These are phyloP conservation scores for Melieria picta DNA, from an alignment of 2,888 invertebrate genomes.

Conservation along the genomic window DNA sequence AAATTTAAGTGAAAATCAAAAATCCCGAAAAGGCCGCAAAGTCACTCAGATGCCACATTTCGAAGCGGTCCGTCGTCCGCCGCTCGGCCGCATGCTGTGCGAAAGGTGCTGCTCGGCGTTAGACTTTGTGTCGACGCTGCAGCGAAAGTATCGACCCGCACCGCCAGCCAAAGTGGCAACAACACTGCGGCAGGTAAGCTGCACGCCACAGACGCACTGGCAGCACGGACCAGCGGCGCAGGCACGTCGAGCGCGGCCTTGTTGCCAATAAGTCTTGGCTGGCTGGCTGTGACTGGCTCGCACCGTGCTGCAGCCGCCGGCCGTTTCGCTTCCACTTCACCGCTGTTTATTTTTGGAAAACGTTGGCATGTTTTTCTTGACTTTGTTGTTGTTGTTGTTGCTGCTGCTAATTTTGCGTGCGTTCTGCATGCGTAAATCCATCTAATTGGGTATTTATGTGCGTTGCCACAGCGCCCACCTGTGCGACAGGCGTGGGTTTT, in stretches of 20 bases:
- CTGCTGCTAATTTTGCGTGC: conserved; percentile 13
- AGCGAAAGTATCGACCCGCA: neutral
- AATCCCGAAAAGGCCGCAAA: too few relatives aligned
- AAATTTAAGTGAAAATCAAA: too few relatives aligned
- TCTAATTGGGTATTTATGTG: conserved; percentile 47
- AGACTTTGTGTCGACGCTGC: conserved; percentile 27
- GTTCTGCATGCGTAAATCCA: conserved; percentile 45
- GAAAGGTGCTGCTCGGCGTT: conserved; percentile 39
- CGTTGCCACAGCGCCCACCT: neutral
- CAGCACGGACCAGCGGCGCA: conserved; percentile 11
- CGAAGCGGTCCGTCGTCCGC: neutral
- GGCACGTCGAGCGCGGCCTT: conserved; percentile 23
- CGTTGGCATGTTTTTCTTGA: neutral
- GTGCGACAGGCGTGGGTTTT: too few relatives aligned
- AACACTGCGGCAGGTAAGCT: conserved; percentile 30
- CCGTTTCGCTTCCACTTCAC: conserved; percentile 9
- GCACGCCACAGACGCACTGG: conserved; percentile 41
- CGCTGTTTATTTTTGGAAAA: neutral
- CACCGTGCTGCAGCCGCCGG: neutral
- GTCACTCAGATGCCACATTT: too few relatives aligned
- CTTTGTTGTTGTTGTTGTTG: too few relatives aligned
- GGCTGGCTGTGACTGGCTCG: conserved; percentile 4
- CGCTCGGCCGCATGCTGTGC: conserved; percentile 50
- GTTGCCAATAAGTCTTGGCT: neutral
- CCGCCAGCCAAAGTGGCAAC: neutral